phyloP scores from a whole-genome alignment of 23 tunicate species.

The Trididemnum clinides region DNA sequence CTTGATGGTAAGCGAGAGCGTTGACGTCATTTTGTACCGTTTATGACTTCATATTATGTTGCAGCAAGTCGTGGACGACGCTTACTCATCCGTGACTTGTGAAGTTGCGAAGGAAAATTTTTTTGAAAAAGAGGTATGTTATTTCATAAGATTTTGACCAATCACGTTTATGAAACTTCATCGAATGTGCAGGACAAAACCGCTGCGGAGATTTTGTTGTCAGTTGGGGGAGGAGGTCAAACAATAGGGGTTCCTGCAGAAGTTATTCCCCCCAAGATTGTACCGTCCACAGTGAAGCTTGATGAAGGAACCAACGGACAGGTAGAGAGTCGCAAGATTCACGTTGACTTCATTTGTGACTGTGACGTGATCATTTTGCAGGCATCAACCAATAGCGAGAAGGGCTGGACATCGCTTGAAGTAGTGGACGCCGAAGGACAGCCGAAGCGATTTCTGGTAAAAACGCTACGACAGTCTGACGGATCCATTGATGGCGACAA shows the following conservation, averaged over 20 bases:
- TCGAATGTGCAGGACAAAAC: constrained; percentile 58
- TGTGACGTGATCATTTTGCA: background rate
- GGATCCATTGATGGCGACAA: constrained; percentile 62
- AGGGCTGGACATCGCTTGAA: constrained; percentile 73
- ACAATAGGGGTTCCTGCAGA: background rate
- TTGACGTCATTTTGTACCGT: background rate
- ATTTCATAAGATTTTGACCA: too few species aligned
- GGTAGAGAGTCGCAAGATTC: too few species aligned
- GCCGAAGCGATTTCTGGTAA: constrained; percentile 53
- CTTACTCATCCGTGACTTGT: background rate
- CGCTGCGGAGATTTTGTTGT: constrained; percentile 78
- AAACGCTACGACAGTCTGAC: constrained; percentile 33
- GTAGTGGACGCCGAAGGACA: constrained; percentile 57
- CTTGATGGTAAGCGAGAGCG: constrained; percentile 39
- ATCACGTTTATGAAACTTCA: too few species aligned
- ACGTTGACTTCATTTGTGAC: too few species aligned
- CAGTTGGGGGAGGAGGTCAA: constrained; percentile 48
- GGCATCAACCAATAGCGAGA: background rate
- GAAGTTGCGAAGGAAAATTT: background rate
- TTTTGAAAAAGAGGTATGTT: background rate
- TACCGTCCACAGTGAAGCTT: too few species aligned
- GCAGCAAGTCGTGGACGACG: background rate
- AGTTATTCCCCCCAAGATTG: too few species aligned
- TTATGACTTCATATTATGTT: background rate
- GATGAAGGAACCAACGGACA: too few species aligned